Conservation (phyloP, 2,113 vertebrate species). For the Cnemophilus loriae region DNA sequence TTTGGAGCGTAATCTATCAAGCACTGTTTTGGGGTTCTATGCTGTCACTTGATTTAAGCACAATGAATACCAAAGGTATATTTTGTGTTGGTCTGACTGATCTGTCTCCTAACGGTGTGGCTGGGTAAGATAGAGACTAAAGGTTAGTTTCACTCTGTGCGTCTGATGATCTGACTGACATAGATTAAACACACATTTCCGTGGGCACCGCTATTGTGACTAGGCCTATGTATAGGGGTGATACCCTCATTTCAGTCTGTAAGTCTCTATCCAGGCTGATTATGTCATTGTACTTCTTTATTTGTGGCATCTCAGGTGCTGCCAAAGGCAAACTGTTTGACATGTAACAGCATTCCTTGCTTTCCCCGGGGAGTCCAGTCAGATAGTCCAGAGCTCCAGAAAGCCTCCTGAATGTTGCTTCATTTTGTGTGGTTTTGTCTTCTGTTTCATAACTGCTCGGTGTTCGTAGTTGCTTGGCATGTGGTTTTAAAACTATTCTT, state of each 20-base stretch:
- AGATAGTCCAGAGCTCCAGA: neutral
- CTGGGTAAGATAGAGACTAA: neutral
- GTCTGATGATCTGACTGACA: neutral
- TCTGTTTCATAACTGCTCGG: neutral
- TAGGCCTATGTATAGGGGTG: neutral
- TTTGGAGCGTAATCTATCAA: neutral
- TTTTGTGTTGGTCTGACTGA: neutral
- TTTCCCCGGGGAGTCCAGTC: neutral
- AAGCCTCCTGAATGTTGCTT: neutral
- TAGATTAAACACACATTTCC: neutral
- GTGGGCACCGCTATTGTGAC: neutral
- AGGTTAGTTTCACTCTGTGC: neutral
- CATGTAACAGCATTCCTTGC: fast-evolving
- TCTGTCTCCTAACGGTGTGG: neutral
- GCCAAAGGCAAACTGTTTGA: neutral
- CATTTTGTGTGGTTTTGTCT: neutral
- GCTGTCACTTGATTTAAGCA: neutral
- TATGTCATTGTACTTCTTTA: neutral
- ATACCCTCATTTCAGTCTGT: neutral
- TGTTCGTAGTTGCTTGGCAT: neutral
- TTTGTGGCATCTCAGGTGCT: neutral
- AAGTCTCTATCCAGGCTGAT: neutral
- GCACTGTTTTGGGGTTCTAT: no score
- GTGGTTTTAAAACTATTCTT: neutral
- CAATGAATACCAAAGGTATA: neutral